Evolutionary conservation across 2,888 invertebrate species (phyloP), one percentile per base, ranked within the genome.

Genomic region (Sinopyrophorus schimmeli): DNA sequence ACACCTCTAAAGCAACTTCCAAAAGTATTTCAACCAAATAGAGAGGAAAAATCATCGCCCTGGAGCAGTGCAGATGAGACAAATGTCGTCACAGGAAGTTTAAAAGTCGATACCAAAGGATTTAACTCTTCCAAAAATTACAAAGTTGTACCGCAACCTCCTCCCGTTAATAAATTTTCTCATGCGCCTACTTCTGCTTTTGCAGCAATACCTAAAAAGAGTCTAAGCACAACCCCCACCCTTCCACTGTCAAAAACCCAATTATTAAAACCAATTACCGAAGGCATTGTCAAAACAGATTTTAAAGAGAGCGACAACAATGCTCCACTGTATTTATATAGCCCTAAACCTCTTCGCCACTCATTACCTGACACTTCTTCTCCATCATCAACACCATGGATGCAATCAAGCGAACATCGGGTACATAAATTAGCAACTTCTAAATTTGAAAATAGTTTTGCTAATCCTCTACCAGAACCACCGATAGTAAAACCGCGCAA

Each of bases 141-240:
- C 56, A 77, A 77, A 26, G 77, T 79, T 44, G 73, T 75, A 12
- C 76, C 82, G 15, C 78, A 81, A 64, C 81, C 82, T 5, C 72
- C 80, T 26, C 80, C 81, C 2, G 77, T 86, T 0, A 87, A 87
- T 66, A 81, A 86, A 59, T 88, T 89, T 63, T 86, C 84, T 14
- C 88, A 89, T 66, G 87, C 87, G 0, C 86, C 86, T 0, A 81
- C 84, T 76, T 87, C 87, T 5, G 87, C 86, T 2, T 89, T 89
- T 63, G 82, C 83, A 56, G 87, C 85, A 1, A 77, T 76, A 48
- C 73, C 60, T 43, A 73, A 70, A 61, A 74, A 76, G 65, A 31
- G 69, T 65, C 50, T 71, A n/a, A n/a, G n/a, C n/a, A n/a, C n/a
- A n/a, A n/a, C n/a, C n/a, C n/a, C n/a, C n/a, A n/a, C n/a, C n/a